Conservation (phyloP, 2,797 vertebrate species). For the Lates japonicus region DNA sequence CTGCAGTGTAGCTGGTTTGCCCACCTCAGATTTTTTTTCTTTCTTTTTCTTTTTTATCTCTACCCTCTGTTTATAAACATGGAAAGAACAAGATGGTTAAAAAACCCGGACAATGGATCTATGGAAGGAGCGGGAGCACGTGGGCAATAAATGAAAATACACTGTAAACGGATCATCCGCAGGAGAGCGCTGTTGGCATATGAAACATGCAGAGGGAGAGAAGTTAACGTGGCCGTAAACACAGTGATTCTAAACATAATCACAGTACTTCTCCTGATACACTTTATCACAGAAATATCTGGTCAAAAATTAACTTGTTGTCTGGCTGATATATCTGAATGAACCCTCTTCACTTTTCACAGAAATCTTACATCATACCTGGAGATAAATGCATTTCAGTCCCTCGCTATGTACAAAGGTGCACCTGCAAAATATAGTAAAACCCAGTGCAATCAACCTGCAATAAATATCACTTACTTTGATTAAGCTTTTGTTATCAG, state of each 20-base stretch:
- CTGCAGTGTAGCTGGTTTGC: conserved; percentile 56
- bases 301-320: neutral
- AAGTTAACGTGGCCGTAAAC: neutral
- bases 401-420: neutral
- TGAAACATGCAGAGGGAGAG: neutral
- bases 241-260: too few species aligned
- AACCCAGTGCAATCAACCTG: neutral
- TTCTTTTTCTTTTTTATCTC: conserved; percentile 66
- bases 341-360: neutral
- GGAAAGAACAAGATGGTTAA: conserved; percentile 85
- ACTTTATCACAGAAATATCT: neutral
- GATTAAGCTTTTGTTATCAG: neutral
- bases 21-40: conserved; percentile 46
- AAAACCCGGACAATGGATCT: conserved; percentile 80
- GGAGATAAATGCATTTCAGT: neutral
- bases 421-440: neutral
- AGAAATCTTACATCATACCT: neutral
- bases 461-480: neutral
- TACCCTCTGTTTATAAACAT: conserved; percentile 89
- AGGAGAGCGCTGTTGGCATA: conserved; percentile 36
- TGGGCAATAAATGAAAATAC: neutral
- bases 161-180: conserved; percentile 27
- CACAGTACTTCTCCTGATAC: neutral
- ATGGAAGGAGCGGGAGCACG: conserved; percentile 26
- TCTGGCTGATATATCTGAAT: conserved; percentile 4